Percentiles rank a stretch among this genome's conserved stretches.
Conservation (phyloP, 2,888 invertebrate species). For the Hydraecia micacea region DNA sequence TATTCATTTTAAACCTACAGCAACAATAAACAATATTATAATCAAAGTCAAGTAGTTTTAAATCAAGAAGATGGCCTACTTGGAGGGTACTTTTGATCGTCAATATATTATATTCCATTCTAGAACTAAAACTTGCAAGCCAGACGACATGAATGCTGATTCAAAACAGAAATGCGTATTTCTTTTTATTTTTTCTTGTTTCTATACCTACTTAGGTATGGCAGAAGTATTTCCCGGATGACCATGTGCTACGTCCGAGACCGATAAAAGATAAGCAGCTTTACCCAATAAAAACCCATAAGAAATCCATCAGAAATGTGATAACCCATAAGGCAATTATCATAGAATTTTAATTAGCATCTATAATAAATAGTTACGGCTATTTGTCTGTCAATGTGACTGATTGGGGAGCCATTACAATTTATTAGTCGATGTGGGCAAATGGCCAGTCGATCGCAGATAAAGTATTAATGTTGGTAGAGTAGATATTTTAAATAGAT, state of each 20-base stretch:
- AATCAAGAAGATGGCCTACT: background rate
- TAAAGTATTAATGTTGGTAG: conserved; percentile 62
- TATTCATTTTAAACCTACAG: no score
- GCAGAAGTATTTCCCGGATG: background rate
- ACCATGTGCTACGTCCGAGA: background rate
- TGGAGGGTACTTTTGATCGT: background rate
- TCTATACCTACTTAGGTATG: background rate
- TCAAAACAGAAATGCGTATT: background rate
- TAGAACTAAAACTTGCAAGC: background rate
- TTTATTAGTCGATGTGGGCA: conserved; percentile 76
- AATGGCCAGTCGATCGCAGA: conserved; percentile 77
- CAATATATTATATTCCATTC: background rate
- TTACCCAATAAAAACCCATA: conserved; percentile 17
- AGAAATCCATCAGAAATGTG: conserved; percentile 56
- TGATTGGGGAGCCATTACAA: conserved; percentile 74
- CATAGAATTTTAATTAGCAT: conserved; percentile 64
- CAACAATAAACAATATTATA: background rate
- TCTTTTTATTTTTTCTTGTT: no score
- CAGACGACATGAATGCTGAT: background rate
- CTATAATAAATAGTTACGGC: conserved; percentile 63
- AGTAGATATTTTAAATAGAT: conserved; percentile 31
- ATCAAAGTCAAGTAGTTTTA: background rate
- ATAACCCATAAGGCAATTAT: conserved; percentile 56
- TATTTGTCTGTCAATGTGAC: conserved; percentile 74
- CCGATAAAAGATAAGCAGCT: conserved; percentile 14